Percentiles rank a stretch among this genome's conserved stretches.
Conservation (phyloP, 2,113 vertebrate genomes). For the Pseudolaguvia tuberculata region DNA sequence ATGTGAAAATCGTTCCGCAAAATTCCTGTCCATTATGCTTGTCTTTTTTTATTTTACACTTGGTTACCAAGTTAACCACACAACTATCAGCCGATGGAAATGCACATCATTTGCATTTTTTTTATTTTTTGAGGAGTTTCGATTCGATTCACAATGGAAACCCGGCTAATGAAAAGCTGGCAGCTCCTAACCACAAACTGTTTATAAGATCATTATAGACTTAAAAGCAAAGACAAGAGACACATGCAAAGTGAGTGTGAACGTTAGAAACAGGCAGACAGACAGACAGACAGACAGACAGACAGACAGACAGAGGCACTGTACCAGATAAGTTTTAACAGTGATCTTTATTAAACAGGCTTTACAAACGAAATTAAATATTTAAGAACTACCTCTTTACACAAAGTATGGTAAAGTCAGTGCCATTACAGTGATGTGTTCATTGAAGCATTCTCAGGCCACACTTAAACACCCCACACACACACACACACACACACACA, state of each 20-base stretch:
- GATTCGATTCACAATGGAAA: no score
- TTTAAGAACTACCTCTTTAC: constrained; percentile 34
- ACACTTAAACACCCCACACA: constrained; percentile 31
- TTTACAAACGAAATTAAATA: constrained; percentile 36
- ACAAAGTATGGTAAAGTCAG: constrained; percentile 26
- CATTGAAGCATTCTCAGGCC: constrained; percentile 33
- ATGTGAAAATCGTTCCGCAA: no score
- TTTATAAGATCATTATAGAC: not conserved
- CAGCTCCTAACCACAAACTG: constrained; percentile 12
- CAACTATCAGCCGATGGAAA: no score
- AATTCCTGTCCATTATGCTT: no score
- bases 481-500: constrained; percentile 10
- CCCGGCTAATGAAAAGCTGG: constrained; percentile 1
- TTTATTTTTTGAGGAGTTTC: no score
- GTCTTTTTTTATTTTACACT: no score
- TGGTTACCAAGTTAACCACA: no score
- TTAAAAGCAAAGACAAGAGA: constrained; percentile 6
- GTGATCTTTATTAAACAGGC: constrained; percentile 31
- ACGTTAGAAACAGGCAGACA: no score
- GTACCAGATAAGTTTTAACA: constrained; percentile 18
- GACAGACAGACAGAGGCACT: constrained; percentile 5
- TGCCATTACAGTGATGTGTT: constrained; percentile 40
- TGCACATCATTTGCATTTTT: no score
- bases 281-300: constrained; percentile 1
- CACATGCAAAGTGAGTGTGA: not conserved